A percentile compares a stretch with the other conserved stretches of the same genome.
These are phyloP conservation scores for Pteruthius melanotis DNA, from an alignment of 2,113 vertebrate species.

Conservation along the genomic window DNA sequence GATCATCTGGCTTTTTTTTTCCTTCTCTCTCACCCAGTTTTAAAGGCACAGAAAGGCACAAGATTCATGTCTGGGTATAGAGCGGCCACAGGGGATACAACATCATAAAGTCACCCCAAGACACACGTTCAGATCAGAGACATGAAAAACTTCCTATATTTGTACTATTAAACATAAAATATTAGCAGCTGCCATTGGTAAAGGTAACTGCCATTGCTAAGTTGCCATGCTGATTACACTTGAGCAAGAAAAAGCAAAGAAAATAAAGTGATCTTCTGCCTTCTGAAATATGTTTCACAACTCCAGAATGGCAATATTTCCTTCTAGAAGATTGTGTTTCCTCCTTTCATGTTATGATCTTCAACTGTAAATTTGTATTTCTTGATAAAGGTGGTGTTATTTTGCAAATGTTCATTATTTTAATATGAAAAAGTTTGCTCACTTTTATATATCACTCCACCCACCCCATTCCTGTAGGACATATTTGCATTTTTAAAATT, in stretches of 20 bases:
- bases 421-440: background rate
- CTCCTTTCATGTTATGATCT: background rate
- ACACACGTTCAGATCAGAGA: background rate
- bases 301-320: background rate
- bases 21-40: no score
- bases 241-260: background rate
- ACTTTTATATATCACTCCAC: accelerated
- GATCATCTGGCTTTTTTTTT: no score
- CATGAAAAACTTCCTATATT: background rate
- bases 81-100: no score
- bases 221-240: background rate
- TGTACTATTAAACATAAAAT: background rate
- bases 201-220: background rate
- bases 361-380: background rate
- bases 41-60: no score
- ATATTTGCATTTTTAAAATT: background rate
- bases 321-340: background rate
- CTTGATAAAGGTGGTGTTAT: background rate
- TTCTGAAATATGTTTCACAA: background rate
- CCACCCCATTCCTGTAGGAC: accelerated
- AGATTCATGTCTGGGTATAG: no score
- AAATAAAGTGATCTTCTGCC: background rate
- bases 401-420: background rate
- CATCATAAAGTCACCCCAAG: no score
- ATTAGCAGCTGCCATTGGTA: background rate